Evolutionary conservation across 2,888 invertebrate genomes (phyloP), one percentile per base, ranked within the genome.

Genomic region (Beris chalybata): DNA sequence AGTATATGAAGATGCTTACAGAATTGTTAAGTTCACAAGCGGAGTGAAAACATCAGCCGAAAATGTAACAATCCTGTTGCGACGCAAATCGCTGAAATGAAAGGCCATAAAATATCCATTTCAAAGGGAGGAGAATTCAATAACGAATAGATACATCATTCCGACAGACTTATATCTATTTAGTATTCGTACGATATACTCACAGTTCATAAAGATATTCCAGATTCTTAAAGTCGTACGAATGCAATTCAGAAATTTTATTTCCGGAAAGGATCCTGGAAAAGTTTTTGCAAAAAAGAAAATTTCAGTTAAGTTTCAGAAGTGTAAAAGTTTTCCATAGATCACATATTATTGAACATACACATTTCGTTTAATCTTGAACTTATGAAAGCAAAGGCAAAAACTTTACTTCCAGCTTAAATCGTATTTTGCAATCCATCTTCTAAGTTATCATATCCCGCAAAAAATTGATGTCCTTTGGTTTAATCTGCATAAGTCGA

Each of bases 41-140:
- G 80, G 77, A 4, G 73, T 71, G 70, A 85, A 81, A 5, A 81
- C 76, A 5, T 74, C 71, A 2, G 74, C 74, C 22, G 74, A 74
- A 43, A 84, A 78, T 58, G 77, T 74, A 30, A 73, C 74, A 52
- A 85, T 76, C 47, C 75, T 77, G 75, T 85, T 85, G 65, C 80
- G 78, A 1, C 84, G 78, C 48, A 85, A 74, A 73, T 84, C 84
- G 56, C 85, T 85, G 74, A 44, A 78, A 15, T 52, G 29, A 5
- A 29, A 52, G 29, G 22, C 3, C 22, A 22, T 22, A 22, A 52
- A 52, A 52, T 52, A 52, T 11, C 5, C 7, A 52, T 12, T 15
- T 53, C 53, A 12, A 15, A 53, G 5, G 38, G 44, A 43, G 29
- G 29, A 50, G 58, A 63, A 29, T 22, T 22, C 22, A 56, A 32